Evolutionary conservation across 2,113 vertebrate species (phyloP), one percentile per base, ranked within the genome.

Genomic region (Halichoerus grypus): DNA sequence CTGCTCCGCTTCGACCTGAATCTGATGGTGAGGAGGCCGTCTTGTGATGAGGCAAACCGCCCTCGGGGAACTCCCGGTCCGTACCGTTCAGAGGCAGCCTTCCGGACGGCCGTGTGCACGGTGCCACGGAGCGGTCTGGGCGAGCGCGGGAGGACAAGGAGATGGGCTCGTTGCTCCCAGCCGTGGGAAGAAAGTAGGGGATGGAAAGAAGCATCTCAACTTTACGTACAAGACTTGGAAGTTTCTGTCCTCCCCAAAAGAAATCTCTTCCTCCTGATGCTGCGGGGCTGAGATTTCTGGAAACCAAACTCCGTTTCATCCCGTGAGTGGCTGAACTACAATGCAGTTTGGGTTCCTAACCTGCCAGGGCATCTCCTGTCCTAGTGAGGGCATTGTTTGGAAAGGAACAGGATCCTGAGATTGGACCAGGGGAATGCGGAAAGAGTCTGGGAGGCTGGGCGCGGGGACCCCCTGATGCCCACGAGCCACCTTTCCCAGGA

Each of bases 341-440:
- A 67, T 0, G 12, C 7, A 18, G 3, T 39, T 76, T 49, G 49
- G 26, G 31, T 82, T 33, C 24, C 5, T 10, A 5, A 5, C 33
- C 33, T 67, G 13, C 33, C 13, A 49, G 19, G 14, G 9, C 6
- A 1, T 26, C 51, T n/a, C 7, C 31, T 21, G 11, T 12, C 42
- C 46, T 22, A 24, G n/a, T 10, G 36, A 82, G 16, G 36, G 13
- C 11, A 1, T 16, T 6, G 26, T 4, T 7, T 18, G 7, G 36
- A 13, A 74, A 87, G 4, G 10, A 42, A 15, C 1, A 1, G 14
- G 15, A 2, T 33, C 11, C 3, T 7, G 71, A 11, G 22, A 15
- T 2, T 36, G 22, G 22, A 76, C 8, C 2, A 7, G 7, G 7
- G 15, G 33, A 7, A 5, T 13, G 7, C 4, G 11, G 15, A 42